A percentile compares a stretch with the other conserved stretches of the same genome.
Conservation (phyloP, 2,797 vertebrate species). For the Picus viridis region DNA sequence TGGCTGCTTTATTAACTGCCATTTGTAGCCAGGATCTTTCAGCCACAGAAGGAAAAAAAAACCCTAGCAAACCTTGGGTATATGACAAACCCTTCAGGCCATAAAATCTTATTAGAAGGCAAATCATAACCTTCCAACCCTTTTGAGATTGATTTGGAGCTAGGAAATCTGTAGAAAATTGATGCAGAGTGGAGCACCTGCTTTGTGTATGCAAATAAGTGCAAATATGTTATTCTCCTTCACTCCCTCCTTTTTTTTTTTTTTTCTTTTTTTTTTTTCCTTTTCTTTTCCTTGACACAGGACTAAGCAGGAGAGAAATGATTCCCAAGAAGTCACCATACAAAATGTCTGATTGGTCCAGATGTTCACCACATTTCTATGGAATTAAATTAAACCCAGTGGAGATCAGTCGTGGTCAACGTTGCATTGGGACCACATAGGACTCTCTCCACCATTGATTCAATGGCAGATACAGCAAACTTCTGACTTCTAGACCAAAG, state of each 20-base stretch:
- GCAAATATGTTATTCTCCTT: not conserved
- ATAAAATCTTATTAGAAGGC: slow-evolving; percentile 64
- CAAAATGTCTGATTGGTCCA: not conserved
- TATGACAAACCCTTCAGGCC: slow-evolving; percentile 40
- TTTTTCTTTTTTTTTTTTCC: not conserved
- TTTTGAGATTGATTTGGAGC: slow-evolving; percentile 50
- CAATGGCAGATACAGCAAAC: not conserved
- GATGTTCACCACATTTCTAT: not conserved
- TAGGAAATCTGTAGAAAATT: slow-evolving; percentile 30
- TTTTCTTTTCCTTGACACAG: not conserved
- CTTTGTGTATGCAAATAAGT: slow-evolving; percentile 35
- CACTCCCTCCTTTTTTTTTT: accelerated
- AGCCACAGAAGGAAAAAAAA: slow-evolving; percentile 16
- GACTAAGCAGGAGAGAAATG: not conserved
- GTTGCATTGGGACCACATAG: not conserved
- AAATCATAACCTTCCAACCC: slow-evolving; percentile 46
- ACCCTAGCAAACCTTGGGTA: slow-evolving; percentile 4
- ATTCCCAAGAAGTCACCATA: not conserved
- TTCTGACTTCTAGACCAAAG: not conserved
- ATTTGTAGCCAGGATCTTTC: slow-evolving; percentile 27
- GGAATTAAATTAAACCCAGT: slow-evolving; percentile 2
- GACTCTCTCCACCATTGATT: not conserved
- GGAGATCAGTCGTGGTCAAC: not conserved
- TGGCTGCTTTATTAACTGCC: slow-evolving; percentile 15
- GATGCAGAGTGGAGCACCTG: not conserved